Evolutionary conservation across 2,113 vertebrate species (phyloP), one percentile per base, ranked within the genome.

Genomic region (Aegypius monachus): DNA sequence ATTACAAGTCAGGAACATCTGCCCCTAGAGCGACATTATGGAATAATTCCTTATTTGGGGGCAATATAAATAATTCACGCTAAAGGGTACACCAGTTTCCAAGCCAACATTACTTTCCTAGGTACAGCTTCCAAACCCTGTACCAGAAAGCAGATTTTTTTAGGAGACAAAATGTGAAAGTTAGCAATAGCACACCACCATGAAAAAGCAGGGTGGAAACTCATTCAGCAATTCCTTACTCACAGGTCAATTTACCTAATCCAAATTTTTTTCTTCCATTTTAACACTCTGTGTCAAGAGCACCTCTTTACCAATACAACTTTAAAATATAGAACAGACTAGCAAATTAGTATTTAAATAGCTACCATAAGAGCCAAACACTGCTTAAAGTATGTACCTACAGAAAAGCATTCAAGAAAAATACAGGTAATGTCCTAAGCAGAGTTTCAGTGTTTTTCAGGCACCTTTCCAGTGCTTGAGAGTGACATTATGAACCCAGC

Each of bases 131-230:
- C 55, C 42, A 58, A 73, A 34, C 4, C 9, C 42, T 19, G 43
- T 23, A 79, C 4, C n/a, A 88, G n/a, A 91, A 79, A 84, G 7
- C 4, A 79, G 20, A 4, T 12, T 74, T 74, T 95, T 95, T 90
- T 45, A 88, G n/a, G 62, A 83, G n/a, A 73, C 13, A 56, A 78
- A 81, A 84, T 10, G 16, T n/a, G 9, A 14, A 87, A 92, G 26
- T 12, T 55, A 38, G 34, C 47, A 79, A 36, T 4, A 38, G 7
- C 5, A 66, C 1, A 5, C 2, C 1, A 0, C 14, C 50, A 21
- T 27, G 20, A 13, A n/a, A 63, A 38, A 71, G 56, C 7, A 25
- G 26, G 26, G 16, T 53, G 27, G 45, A 63, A 93, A 85, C 32
- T 50, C 83, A 36, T 26, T 55, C 68, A 89, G 75, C 53, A 73